These are phyloP conservation scores for Silurus asotus DNA, from an alignment of 2,113 vertebrate species.

Conservation along the genomic window DNA sequence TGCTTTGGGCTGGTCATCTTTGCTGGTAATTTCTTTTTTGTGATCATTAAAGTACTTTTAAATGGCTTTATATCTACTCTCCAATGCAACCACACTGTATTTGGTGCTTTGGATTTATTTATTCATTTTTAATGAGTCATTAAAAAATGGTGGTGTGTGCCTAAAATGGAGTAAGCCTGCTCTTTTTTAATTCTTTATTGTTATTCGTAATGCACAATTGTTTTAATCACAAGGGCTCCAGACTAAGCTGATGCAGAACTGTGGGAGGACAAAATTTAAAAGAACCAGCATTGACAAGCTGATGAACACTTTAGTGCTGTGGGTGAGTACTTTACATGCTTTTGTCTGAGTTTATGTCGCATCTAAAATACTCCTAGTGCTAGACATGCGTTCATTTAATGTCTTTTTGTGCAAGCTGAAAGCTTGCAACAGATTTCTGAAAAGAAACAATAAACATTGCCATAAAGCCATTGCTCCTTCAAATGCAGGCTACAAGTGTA, in stretches of 20 bases:
- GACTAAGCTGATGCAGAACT: conserved; percentile 82
- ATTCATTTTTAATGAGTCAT: conserved; percentile 14
- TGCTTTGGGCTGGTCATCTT: conserved; percentile 78
- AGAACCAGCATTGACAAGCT: conserved; percentile 78
- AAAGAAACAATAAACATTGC: conserved; percentile 15
- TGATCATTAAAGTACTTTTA: neutral
- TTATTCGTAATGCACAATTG: neutral
- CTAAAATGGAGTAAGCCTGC: neutral
- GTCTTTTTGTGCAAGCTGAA: conserved; percentile 13
- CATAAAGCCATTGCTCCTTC: neutral
- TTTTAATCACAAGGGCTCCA: conserved; percentile 68
- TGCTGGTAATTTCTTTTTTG: conserved; percentile 67
- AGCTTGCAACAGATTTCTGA: neutral
- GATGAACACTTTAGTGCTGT: conserved; percentile 79
- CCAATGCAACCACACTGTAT: neutral
- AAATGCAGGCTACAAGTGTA: neutral
- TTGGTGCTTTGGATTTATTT: neutral
- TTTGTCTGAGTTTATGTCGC: conserved; percentile 13
- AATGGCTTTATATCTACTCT: conserved; percentile 16
- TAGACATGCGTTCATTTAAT: conserved; percentile 25
- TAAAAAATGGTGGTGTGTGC: neutral
- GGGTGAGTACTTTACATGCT: conserved; percentile 70
- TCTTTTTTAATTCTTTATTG: conserved; percentile 13
- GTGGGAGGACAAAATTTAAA: conserved; percentile 78
- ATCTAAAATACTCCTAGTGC: conserved; percentile 35